Conservation (phyloP, 1,140 invertebrate species). For the Drosophila pallidifrons region DNA sequence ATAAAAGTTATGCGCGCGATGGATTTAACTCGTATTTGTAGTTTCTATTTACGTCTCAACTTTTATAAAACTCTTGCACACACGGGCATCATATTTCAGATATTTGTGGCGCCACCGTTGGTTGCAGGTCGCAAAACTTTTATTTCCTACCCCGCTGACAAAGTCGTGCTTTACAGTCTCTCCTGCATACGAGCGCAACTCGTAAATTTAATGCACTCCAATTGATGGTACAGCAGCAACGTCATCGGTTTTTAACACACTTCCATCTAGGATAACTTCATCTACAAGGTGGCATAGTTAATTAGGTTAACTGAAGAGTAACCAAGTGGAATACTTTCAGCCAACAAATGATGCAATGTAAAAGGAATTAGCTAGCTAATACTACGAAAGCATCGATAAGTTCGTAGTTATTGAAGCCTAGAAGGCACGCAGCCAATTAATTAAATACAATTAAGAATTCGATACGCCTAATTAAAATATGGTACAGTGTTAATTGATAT, state of each 20-base stretch:
- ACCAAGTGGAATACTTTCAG: too few relatives aligned
- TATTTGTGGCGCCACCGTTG: conserved; percentile 35
- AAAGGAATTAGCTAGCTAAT: too few relatives aligned
- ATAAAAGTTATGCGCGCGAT: conserved; percentile 7
- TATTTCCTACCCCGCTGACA: conserved; percentile 40
- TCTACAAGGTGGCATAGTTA: not conserved
- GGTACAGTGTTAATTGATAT: conserved; percentile 1
- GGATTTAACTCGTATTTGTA: conserved; percentile 46
- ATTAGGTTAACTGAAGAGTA: not conserved
- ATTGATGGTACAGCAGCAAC: not conserved
- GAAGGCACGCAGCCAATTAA: conserved; percentile 1
- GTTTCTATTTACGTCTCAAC: conserved; percentile 65
- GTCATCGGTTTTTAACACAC: conserved; percentile 1
- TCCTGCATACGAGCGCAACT: conserved; percentile 21
- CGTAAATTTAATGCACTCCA: conserved; percentile 47
- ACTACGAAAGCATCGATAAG: too few relatives aligned
- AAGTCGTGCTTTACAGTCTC: conserved; percentile 36
- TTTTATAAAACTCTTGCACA: conserved; percentile 36
- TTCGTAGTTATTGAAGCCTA: too few relatives aligned
- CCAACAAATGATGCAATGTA: not conserved
- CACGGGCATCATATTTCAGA: conserved; percentile 61
- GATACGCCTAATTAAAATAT: not conserved
- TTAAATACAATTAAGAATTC: conserved; percentile 13
- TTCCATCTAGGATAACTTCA: not conserved
- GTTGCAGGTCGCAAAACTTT: conserved; percentile 30